Evolutionary conservation across 2,113 vertebrate genomes (phyloP).

Genomic region (Atrichornis clamosus): DNA sequence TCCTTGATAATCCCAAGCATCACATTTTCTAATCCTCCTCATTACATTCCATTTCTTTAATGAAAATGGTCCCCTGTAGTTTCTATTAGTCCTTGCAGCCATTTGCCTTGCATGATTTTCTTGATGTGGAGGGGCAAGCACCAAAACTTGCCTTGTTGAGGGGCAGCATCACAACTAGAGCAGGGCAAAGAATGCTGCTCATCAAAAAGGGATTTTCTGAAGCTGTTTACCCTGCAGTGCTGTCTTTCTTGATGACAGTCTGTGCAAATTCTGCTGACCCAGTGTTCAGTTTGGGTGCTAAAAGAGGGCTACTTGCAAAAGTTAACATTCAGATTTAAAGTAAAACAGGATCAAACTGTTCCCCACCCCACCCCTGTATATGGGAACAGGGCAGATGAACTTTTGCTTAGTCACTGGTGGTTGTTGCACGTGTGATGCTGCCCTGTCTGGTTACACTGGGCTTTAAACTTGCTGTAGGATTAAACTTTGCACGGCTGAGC

Average conservation of each 20-base stretch:
- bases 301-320: background rate
- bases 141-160: background rate
- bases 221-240: background rate
- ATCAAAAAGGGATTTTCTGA: conserved; percentile 23
- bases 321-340: background rate
- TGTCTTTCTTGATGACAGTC: background rate
- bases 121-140: background rate
- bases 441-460: background rate
- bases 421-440: background rate
- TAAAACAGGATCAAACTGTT: background rate
- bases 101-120: background rate
- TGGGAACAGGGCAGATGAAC: background rate
- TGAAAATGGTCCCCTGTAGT: background rate
- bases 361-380: background rate
- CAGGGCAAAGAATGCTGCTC: background rate
- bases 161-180: background rate
- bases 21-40: background rate
- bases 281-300: background rate
- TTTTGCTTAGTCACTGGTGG: conserved; percentile 34
- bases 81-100: background rate
- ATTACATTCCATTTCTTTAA: background rate
- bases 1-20: background rate
- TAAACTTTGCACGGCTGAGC: background rate
- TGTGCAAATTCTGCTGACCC: background rate
- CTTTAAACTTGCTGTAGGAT: background rate